Percentiles rank a stretch among this genome's conserved stretches.
These are phyloP conservation scores for Thunnus albacares DNA, from an alignment of 2,797 vertebrate genomes.

Conservation along the genomic window DNA sequence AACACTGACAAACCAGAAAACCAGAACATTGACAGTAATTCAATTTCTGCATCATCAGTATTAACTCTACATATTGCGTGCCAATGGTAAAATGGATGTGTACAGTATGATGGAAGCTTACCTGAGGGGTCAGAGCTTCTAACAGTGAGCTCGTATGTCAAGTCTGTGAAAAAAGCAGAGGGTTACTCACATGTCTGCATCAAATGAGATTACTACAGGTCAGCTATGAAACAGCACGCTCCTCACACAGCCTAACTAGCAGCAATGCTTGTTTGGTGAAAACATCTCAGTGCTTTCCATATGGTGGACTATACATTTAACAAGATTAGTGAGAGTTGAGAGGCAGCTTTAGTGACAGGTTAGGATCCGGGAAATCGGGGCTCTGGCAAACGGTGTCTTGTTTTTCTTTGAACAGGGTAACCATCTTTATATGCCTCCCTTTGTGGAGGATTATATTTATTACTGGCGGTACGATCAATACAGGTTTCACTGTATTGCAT, in stretches of 20 bases:
- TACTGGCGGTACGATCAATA: slow-evolving; percentile 19
- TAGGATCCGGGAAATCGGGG: slow-evolving; percentile 37
- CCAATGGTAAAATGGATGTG: neutral
- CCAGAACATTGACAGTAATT: neutral
- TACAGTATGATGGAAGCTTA: slow-evolving; percentile 78
- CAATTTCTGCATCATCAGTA: neutral
- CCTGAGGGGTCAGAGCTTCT: slow-evolving; percentile 94
- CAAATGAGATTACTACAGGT: slow-evolving; percentile 18
- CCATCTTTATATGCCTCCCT: slow-evolving; percentile 10
- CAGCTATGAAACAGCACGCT: slow-evolving; percentile 28
- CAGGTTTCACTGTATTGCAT: slow-evolving; percentile 21
- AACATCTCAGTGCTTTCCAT: slow-evolving; percentile 26
- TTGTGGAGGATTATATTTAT: slow-evolving; percentile 11
- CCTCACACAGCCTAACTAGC: slow-evolving; percentile 16
- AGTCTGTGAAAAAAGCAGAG: slow-evolving; percentile 85
- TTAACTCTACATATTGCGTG: neutral
- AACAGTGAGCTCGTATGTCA: slow-evolving; percentile 96
- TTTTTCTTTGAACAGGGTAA: slow-evolving; percentile 14
- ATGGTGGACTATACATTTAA: slow-evolving; percentile 45
- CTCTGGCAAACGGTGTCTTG: slow-evolving; percentile 8
- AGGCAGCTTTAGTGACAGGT: slow-evolving; percentile 33
- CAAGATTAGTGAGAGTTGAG: slow-evolving; percentile 64
- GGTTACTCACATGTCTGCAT: slow-evolving; percentile 34
- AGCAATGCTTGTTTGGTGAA: slow-evolving; percentile 9
- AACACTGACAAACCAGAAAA: neutral